These are phyloP conservation scores for Adelosebastes latens DNA, from an alignment of 2,797 vertebrate species.

Conservation along the genomic window DNA sequence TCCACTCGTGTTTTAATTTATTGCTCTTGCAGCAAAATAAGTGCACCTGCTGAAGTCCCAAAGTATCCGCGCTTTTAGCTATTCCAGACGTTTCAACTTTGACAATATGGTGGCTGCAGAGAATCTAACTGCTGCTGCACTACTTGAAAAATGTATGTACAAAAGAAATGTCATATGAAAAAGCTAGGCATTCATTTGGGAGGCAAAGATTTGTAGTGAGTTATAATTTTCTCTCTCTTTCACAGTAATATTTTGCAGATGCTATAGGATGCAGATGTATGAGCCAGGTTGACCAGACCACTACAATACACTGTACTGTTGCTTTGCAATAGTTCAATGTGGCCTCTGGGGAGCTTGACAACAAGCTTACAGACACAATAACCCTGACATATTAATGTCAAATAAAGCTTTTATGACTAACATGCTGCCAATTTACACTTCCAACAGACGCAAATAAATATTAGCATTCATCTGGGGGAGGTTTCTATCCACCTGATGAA, in stretches of 20 bases:
- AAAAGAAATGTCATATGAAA: not conserved
- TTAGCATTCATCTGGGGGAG: not conserved
- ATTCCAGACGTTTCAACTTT: not conserved
- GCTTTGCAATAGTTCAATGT: not conserved
- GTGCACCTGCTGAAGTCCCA: constrained; percentile 33
- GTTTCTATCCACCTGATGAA: not conserved
- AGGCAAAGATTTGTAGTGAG: not conserved
- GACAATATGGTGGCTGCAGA: not conserved
- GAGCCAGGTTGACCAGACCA: not conserved
- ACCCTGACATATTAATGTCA: not conserved
- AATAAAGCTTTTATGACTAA: not conserved
- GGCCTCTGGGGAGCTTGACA: not conserved
- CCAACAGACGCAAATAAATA: not conserved
- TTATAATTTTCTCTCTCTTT: not conserved
- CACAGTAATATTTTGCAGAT: not conserved
- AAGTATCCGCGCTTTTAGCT: constrained; percentile 2
- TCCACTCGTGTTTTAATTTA: constrained; percentile 18
- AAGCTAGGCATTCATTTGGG: not conserved
- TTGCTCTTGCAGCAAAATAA: constrained; percentile 19
- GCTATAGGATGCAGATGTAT: not conserved
- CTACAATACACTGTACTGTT: not conserved
- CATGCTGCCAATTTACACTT: not conserved
- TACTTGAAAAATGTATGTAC: not conserved
- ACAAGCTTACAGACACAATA: not conserved
- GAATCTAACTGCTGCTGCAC: not conserved